Evolutionary conservation across 2,797 vertebrate species (phyloP), one percentile per base, ranked within the genome.

Genomic region (Malacoraja senta): DNA sequence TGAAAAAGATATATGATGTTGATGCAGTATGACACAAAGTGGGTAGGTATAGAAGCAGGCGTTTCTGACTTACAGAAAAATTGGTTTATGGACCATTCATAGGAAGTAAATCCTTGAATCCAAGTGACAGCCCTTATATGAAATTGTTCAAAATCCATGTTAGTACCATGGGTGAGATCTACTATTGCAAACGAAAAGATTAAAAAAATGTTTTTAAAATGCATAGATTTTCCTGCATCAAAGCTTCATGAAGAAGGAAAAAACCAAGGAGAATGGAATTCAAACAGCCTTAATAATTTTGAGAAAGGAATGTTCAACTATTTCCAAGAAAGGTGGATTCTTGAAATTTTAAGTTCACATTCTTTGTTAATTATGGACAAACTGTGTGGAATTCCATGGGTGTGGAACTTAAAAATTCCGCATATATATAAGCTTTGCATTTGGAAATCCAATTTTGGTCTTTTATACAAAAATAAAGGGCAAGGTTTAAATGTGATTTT

Each of bases 301-400:
- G 61, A 13, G n/a, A 35, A 63, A 88, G n/a, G 63, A 88, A 68
- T 68, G 61, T 21, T 88, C 32, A 21, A 21, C n/a, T 68, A 13
- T 35, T 68, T 68, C 61, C 61, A 15, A 35, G 65, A 68, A 68
- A 35, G n/a, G 17, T 19, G 61, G 84, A 68, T 88, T 68, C 61
- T 19, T 88, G 32, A 63, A 88, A 88, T 65, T 35, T 88, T 88
- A 24, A 88, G n/a, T 63, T 88, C 15, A 68, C 24, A 92, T 74
- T 92, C 65, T 92, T 72, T 44, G 35, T 35, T 92, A 72, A 91
- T 91, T 74, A 29, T 72, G 90, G 38, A 74, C 90, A 92, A 38
- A 12, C 1, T 3, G 3, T 58, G 71, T n/a, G 38, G 24, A 76
- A 92, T n/a, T 76, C 90, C 65, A n/a, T 29, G 15, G 26, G 65